These are phyloP conservation scores for Drosophila anomelani DNA, from an alignment of 2,888 invertebrate species.

Conservation along the genomic window DNA sequence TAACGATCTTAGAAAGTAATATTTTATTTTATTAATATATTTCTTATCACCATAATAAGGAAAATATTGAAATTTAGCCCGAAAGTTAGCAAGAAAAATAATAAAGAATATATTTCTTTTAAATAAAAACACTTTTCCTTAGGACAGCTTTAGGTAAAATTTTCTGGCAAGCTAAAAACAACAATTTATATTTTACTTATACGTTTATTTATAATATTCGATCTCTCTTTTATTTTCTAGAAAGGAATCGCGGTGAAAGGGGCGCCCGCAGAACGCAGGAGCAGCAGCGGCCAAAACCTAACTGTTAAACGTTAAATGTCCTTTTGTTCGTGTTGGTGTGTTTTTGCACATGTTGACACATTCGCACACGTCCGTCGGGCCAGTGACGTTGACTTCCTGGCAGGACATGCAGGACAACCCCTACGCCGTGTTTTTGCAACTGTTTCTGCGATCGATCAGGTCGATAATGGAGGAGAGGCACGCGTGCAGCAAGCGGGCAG, in stretches of 20 bases:
- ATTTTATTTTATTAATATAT: too few relatives aligned
- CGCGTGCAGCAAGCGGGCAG: slow-evolving; percentile 70
- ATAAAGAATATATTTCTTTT: too few relatives aligned
- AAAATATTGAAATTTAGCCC: too few relatives aligned
- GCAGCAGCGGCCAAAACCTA: slow-evolving; percentile 20
- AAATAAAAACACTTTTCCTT: too few relatives aligned
- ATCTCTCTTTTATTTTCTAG: neutral
- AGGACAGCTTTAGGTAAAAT: too few relatives aligned
- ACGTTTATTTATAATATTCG: neutral
- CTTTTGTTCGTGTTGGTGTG: slow-evolving; percentile 18
- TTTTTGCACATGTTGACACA: slow-evolving; percentile 70
- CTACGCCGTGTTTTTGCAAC: slow-evolving; percentile 63
- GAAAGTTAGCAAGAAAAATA: too few relatives aligned
- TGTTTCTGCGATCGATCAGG: slow-evolving; percentile 51
- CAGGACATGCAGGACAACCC: slow-evolving; percentile 39
- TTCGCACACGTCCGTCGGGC: slow-evolving; percentile 35
- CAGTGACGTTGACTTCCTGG: slow-evolving; percentile 71
- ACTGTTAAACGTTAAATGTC: slow-evolving; percentile 62
- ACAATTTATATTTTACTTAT: neutral
- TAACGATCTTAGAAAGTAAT: too few relatives aligned
- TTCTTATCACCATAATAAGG: too few relatives aligned
- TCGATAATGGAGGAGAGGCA: slow-evolving; percentile 54
- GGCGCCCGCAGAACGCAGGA: slow-evolving; percentile 51
- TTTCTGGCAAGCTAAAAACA: neutral
- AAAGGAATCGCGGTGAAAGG: neutral